These are phyloP conservation scores for Dolichoris vasculosae DNA, from an alignment of 1,140 invertebrate genomes.

Conservation along the genomic window DNA sequence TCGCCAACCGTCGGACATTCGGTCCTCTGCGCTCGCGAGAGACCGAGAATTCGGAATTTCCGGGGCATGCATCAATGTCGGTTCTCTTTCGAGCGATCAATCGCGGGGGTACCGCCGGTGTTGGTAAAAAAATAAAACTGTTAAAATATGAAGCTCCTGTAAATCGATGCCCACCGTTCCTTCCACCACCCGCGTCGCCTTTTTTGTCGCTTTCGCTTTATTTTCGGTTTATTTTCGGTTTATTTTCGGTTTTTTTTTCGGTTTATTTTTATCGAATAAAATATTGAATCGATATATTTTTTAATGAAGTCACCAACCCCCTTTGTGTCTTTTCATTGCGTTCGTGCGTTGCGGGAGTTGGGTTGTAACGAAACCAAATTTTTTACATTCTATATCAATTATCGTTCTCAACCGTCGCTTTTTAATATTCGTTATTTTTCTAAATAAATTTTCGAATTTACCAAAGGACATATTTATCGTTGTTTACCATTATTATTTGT, in stretches of 20 bases:
- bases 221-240: neutral
- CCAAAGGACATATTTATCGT: neutral
- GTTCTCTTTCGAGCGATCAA: slow-evolving; percentile 55
- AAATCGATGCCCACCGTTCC: neutral
- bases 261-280: too few species aligned
- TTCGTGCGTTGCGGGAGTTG: neutral
- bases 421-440: too few species aligned
- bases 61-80: slow-evolving; percentile 54
- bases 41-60: slow-evolving; percentile 57
- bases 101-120: slow-evolving; percentile 54
- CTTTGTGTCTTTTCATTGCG: neutral
- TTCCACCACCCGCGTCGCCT: neutral
- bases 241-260: neutral
- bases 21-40: slow-evolving; percentile 4
- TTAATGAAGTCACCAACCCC: slow-evolving; percentile 22
- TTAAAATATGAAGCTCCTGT: slow-evolving; percentile 19
- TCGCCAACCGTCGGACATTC: slow-evolving; percentile 1
- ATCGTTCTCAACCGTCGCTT: too few species aligned
- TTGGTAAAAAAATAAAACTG: slow-evolving; percentile 46
- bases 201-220: neutral
- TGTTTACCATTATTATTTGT: neutral
- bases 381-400: too few species aligned
- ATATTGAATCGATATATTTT: neutral
- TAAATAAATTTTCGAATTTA: too few species aligned
- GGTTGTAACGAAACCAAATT: too few species aligned